Percentiles rank a stretch among this genome's conserved stretches.
phyloP scores from a whole-genome alignment of 2,113 vertebrate species.

The Carassius carassius region DNA sequence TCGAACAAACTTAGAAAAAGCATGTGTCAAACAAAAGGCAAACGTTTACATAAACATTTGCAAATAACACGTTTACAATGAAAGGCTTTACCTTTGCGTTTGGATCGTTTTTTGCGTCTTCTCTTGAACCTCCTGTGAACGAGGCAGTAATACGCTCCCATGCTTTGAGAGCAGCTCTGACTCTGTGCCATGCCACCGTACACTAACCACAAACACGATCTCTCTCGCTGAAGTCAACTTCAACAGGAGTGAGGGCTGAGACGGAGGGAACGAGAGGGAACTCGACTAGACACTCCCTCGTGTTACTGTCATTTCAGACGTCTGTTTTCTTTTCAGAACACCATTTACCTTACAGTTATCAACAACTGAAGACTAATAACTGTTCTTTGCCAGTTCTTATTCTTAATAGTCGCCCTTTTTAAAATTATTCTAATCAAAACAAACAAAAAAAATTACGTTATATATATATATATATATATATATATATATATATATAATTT shows the following conservation, averaged over 20 bases:
- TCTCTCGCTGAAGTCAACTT: not conserved
- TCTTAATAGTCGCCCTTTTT: not conserved
- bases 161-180: slow-evolving; percentile 27
- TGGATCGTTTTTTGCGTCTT: slow-evolving; percentile 75
- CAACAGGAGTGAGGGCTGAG: slow-evolving; percentile 3
- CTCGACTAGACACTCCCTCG: not conserved
- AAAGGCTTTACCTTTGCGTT: slow-evolving; percentile 74
- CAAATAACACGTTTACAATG: not conserved
- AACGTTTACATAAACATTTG: too few species aligned
- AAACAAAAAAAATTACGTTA: too few species aligned
- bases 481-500: too few species aligned
- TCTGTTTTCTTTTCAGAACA: too few species aligned
- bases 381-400: not conserved
- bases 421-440: too few species aligned
- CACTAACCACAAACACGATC: not conserved
- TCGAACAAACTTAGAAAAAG: not conserved
- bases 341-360: not conserved
- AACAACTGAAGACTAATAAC: not conserved
- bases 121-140: slow-evolving; percentile 63
- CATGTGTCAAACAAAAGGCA: not conserved
- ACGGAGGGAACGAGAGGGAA: not conserved
- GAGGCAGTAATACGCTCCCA: slow-evolving; percentile 56
- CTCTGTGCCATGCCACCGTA: slow-evolving; percentile 63
- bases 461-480: too few species aligned
- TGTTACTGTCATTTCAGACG: not conserved